Base-by-base conservation (phyloP, 2,113 vertebrate genomes). In the Phycodurus eques region DNA sequence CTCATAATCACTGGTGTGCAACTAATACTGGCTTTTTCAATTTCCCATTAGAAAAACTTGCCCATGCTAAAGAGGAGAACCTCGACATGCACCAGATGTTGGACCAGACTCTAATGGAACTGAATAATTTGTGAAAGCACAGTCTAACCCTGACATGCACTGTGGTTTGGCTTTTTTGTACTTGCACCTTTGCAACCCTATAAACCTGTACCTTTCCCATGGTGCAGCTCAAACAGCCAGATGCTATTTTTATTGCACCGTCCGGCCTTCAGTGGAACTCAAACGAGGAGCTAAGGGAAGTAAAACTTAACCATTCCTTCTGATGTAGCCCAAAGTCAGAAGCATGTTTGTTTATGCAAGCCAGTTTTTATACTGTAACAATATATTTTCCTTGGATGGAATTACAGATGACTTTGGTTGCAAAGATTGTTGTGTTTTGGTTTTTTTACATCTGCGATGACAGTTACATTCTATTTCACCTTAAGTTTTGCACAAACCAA, bases 41-140 rank as follows among this genome's bases (percentile, higher is more conserved):
- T 91, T 73, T 92, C 89, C 94, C 93, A 93, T 94, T 97, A 99
- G 98, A 99, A 91, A 99, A 99, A 97, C 95, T 99, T 92, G 94
- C 97, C 76, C 96, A 98, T 81, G 96, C 97, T 94, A 99, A 99
- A 94, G 97, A 99, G 94, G 98, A 99, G 88, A 98, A 98, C 93
- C 93, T 98, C 90, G 95, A 93, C 90, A 98, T 99, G 96, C 96
- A 98, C 90, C 97, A 98, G 95, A 98, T 98, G 96, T 91, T 99
- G 95, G 97, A 99, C 94, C 98, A 99, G 94, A 99, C 98, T 94
- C 96, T 99, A 93, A 96, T 96, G 95, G 98, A 99, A 94, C 93
- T 99, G 93, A 99, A 99, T 95, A 98, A 98, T 92, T 96, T 99
- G 98, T 99, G 96, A 99, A 96, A 89, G 79, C 82, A 86, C 89